These are phyloP conservation scores for Vidua macroura DNA, from an alignment of 2,113 vertebrate species.

Conservation along the genomic window DNA sequence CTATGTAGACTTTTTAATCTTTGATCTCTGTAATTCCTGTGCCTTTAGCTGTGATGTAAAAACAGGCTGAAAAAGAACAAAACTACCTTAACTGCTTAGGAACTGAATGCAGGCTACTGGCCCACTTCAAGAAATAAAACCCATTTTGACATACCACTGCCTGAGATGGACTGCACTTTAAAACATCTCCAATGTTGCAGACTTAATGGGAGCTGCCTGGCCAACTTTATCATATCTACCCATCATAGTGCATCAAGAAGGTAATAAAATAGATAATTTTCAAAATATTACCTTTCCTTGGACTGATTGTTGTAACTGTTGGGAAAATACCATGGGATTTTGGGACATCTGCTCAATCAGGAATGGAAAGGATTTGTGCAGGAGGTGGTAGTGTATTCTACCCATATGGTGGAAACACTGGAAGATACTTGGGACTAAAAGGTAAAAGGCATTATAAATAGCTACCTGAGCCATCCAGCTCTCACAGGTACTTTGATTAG, in stretches of 20 bases:
- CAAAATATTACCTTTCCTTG: background rate
- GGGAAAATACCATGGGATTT: background rate
- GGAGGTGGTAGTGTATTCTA: background rate
- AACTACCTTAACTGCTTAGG: background rate
- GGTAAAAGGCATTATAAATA: background rate
- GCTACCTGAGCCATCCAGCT: background rate
- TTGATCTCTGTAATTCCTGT: background rate
- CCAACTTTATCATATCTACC: background rate
- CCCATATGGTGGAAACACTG: background rate
- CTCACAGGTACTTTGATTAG: background rate
- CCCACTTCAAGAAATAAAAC: background rate
- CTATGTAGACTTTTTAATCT: background rate
- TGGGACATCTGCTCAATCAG: background rate
- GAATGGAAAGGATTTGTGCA: background rate
- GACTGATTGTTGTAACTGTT: background rate
- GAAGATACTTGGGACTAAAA: background rate
- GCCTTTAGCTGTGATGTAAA: background rate
- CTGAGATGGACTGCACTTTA: background rate
- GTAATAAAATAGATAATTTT: background rate
- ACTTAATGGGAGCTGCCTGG: background rate
- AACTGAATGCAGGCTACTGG: background rate
- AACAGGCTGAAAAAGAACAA: background rate
- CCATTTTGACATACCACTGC: background rate
- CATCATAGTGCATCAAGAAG: background rate
- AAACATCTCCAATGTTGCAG: background rate